Percentiles rank a stretch among this genome's conserved stretches.
phyloP scores from a whole-genome alignment of 1,140 invertebrate genomes.

The Ladona fulva region DNA sequence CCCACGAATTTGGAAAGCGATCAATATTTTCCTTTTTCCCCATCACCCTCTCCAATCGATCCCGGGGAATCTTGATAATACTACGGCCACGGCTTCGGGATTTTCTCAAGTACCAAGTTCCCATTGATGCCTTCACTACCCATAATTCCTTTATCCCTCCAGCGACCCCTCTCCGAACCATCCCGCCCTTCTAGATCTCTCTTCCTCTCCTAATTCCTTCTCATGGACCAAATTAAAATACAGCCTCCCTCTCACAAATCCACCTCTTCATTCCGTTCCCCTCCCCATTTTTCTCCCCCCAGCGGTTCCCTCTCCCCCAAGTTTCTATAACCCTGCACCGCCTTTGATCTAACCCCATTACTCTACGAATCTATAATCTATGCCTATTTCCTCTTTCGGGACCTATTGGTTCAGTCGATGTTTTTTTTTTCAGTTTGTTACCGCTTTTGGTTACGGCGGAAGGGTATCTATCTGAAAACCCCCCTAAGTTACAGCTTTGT shows the following conservation, averaged over 20 bases:
- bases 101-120: neutral
- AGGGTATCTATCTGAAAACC: too few species aligned
- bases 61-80: neutral
- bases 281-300: too few species aligned
- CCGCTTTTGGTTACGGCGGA: too few species aligned
- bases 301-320: too few species aligned
- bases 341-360: too few species aligned
- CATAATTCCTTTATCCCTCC: neutral
- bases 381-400: too few species aligned
- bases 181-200: neutral
- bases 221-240: neutral
- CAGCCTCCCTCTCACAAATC: neutral
- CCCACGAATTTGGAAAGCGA: neutral
- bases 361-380: too few species aligned
- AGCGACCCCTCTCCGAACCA: neutral
- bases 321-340: too few species aligned
- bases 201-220: neutral
- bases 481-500: too few species aligned
- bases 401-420: too few species aligned
- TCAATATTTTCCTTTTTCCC: neutral
- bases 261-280: neutral
- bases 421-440: too few species aligned
- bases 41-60: neutral
- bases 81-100: neutral
- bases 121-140: neutral